Base-by-base conservation (phyloP, 2,797 vertebrate species). In the Selene dorsalis region DNA sequence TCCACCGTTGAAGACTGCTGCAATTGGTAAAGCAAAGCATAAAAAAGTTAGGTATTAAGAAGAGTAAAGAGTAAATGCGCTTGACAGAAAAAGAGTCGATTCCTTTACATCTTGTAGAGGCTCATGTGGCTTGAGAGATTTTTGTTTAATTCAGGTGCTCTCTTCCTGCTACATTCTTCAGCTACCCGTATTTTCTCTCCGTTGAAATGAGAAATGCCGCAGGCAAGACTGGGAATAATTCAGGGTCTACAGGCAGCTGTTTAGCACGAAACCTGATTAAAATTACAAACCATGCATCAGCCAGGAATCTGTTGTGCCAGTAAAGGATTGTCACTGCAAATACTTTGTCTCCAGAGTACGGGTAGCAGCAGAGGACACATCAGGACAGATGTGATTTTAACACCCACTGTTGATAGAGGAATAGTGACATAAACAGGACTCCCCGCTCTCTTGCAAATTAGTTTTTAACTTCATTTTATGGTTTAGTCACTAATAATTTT, bases 1-100 rank as follows among this genome's bases (percentile, higher is more conserved):
- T 99, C 98, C 91, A 97, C 96, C 50, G 97, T 97, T 53, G 97
- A 98, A 0, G 96, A 94, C 96, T 98, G 97, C 98, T 99, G 96
- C 84, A 90, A 76, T 68, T 69, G 70, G 56, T 41, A 78, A 71
- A 68, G 52, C 18, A 88, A 63, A 68, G 48, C 43, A 78, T 52
- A 65, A 55, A 88, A 74, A 85, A 55, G 77, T 64, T 55, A 69
- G 69, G 83, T 79, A 85, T 93, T 94, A 87, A 91, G 92, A 70
- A 24, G 38, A 69, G 38, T 26, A 43, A 47, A 79, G 83, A 57
- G 50, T 67, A 79, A 86, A 88, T 62, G 81, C 77, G 75, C 67
- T 73, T 75, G 73, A 88, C 93, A 87, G 60, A 55, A 84, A 72
- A 86, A 86, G 82, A 68, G 69, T 73, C n/a, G 75, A 87, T 82